These are phyloP conservation scores for Cydia strobilella DNA, from an alignment of 1,140 invertebrate species.

Conservation along the genomic window DNA sequence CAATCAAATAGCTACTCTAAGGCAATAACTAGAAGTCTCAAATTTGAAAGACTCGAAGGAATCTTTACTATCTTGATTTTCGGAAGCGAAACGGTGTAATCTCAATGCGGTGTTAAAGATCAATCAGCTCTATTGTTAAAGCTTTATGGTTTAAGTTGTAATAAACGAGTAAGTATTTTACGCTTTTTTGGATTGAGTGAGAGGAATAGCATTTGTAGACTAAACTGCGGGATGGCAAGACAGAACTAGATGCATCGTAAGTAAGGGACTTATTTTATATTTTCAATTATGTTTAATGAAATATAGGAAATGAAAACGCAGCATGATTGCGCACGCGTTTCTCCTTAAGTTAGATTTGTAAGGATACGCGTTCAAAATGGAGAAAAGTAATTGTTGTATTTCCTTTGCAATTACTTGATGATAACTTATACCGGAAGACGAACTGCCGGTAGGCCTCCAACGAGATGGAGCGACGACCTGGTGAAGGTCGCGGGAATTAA, in stretches of 20 bases:
- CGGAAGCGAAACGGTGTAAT: neutral
- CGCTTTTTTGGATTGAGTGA: constrained; percentile 2
- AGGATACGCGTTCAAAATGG: too few relatives aligned
- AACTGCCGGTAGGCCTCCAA: too few relatives aligned
- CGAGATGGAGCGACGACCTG: too few relatives aligned
- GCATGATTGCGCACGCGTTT: neutral
- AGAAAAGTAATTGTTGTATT: too few relatives aligned
- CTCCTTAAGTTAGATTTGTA: too few relatives aligned
- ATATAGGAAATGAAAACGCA: constrained; percentile 35
- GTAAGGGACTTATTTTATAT: constrained; percentile 57
- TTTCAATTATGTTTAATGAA: constrained; percentile 61
- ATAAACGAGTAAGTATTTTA: neutral
- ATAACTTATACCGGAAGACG: too few relatives aligned
- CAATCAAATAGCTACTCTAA: constrained; percentile 39
- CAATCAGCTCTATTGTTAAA: neutral
- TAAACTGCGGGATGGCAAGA: constrained; percentile 52
- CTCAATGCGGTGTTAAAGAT: too few relatives aligned
- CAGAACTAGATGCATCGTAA: constrained; percentile 51
- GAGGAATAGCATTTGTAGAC: constrained; percentile 50
- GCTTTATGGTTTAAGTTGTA: neutral
- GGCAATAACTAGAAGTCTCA: neutral
- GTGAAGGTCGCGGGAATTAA: too few relatives aligned
- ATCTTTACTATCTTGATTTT: neutral
- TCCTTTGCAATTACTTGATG: too few relatives aligned
- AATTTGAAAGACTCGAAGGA: neutral